Conservation (phyloP, 2,888 invertebrate genomes). For the Glaucopsyche alexis region DNA sequence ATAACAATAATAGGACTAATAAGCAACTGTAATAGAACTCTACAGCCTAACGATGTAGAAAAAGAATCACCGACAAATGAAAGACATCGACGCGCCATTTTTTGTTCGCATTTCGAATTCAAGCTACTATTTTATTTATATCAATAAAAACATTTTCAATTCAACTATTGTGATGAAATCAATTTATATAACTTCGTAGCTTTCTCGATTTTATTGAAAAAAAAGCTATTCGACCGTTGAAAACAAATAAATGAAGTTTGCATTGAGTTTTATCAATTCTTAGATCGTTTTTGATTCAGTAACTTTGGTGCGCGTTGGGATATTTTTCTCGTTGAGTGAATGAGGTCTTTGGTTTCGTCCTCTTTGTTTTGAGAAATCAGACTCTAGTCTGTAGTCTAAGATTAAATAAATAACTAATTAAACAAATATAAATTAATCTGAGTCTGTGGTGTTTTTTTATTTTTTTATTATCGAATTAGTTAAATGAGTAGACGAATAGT, state of each 20-base stretch:
- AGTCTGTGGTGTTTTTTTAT: no score
- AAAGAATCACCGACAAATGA: not conserved
- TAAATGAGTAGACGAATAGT: no score
- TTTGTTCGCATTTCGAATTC: not conserved
- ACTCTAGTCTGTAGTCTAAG: no score
- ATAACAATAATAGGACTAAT: no score
- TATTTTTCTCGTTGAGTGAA: not conserved
- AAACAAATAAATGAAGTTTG: constrained; percentile 2
- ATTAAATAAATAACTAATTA: no score
- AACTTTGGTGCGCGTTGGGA: not conserved
- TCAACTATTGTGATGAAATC: not conserved
- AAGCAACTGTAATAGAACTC: no score
- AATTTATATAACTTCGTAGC: not conserved
- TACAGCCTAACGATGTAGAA: not conserved
- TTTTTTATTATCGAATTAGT: not conserved
- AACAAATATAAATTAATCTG: no score
- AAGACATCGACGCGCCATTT: constrained; percentile 6
- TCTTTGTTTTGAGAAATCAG: not conserved
- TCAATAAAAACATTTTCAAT: not conserved
- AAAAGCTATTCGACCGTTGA: not conserved
- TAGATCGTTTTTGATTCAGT: not conserved
- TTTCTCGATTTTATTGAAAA: not conserved
- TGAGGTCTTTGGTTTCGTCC: not conserved
- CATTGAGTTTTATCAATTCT: constrained; percentile 4
- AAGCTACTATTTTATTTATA: not conserved